phyloP scores from a whole-genome alignment of 1,140 invertebrate species.

The Anagrus nilaparvatae region DNA sequence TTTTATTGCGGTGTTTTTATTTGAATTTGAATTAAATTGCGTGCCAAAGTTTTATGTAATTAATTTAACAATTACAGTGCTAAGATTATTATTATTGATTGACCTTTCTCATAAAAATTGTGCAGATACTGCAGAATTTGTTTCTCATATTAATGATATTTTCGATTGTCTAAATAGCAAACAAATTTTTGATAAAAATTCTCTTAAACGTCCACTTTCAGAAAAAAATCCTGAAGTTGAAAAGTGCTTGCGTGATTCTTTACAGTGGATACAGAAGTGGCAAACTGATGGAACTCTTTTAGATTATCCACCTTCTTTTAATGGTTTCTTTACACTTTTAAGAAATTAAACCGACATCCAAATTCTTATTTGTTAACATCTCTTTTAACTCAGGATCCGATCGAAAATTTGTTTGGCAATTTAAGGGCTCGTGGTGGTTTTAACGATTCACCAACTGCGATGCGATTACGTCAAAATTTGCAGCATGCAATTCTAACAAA shows the following conservation, averaged over 20 bases:
- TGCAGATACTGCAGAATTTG: background rate
- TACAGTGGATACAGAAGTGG: background rate
- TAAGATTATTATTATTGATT: too few relatives aligned
- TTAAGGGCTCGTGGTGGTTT: background rate
- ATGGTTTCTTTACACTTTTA: background rate
- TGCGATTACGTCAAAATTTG: slow-evolving; percentile 5
- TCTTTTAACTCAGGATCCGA: background rate
- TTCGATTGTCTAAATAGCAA: background rate
- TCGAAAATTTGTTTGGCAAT: slow-evolving; percentile 1
- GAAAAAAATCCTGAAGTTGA: background rate
- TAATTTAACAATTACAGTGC: too few relatives aligned
- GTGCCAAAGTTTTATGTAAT: too few relatives aligned
- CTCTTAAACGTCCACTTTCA: background rate
- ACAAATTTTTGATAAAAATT: background rate
- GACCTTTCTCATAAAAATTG: background rate
- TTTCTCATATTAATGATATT: background rate
- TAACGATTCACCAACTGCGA: background rate
- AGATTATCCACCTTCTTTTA: background rate
- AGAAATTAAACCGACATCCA: background rate
- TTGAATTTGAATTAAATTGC: too few relatives aligned
- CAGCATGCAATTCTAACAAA: slow-evolving; percentile 3
- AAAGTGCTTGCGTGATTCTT: background rate
- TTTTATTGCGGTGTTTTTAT: too few relatives aligned
- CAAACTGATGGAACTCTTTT: background rate
- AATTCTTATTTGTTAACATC: slow-evolving; percentile 8